Conservation (phyloP, 1,140 invertebrate genomes). For the Euglossa dilemma region DNA sequence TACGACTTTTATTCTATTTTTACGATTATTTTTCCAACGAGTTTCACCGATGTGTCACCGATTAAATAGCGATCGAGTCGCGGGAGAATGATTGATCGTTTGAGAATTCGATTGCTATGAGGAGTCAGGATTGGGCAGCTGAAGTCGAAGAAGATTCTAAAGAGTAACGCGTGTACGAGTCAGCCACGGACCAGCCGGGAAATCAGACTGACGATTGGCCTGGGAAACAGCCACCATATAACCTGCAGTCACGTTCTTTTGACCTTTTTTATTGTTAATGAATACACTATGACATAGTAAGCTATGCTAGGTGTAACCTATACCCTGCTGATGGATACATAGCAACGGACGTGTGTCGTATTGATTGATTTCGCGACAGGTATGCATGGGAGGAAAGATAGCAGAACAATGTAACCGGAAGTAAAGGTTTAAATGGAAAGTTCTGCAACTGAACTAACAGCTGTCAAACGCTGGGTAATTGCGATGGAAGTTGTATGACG, state of each 20-base stretch:
- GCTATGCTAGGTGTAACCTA: constrained; percentile 25
- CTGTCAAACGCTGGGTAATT: neutral
- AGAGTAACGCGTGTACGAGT: constrained; percentile 24
- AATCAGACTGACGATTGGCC: constrained; percentile 48
- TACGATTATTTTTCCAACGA: neutral
- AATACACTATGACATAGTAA: neutral
- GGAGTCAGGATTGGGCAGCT: neutral
- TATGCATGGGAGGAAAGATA: no score
- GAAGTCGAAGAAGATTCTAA: neutral
- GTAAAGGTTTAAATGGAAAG: neutral
- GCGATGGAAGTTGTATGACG: neutral
- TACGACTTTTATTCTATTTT: neutral
- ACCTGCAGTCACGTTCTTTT: constrained; percentile 37
- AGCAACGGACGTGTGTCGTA: neutral
- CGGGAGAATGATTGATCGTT: neutral
- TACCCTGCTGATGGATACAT: neutral
- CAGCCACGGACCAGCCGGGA: constrained; percentile 63
- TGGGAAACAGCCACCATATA: neutral
- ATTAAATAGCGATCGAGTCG: constrained; percentile 10
- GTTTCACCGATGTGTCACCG: neutral
- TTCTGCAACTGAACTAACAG: constrained; percentile 1
- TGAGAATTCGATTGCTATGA: neutral
- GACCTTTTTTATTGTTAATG: constrained; percentile 69
- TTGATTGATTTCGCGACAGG: neutral
- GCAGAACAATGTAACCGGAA: constrained; percentile 13